Percentiles rank a stretch among this genome's conserved stretches.
phyloP scores from a whole-genome alignment of 2,113 vertebrate genomes.

The Brienomyrus longianalis region DNA sequence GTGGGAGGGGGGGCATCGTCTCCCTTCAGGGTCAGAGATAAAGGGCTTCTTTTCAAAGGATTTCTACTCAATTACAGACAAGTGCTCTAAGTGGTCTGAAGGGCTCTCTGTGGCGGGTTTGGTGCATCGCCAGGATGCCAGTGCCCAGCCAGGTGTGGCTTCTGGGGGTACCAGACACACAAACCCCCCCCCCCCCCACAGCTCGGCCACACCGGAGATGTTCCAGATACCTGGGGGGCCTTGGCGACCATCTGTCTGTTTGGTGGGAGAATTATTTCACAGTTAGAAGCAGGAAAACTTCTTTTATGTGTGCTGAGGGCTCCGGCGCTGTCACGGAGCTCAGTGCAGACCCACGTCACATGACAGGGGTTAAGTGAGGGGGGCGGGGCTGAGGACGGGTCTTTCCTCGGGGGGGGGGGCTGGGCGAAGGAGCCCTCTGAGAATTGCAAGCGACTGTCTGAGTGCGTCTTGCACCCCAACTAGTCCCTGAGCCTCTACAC shows the following conservation, averaged over 20 bases:
- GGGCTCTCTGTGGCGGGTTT: background rate
- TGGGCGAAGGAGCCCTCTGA: background rate
- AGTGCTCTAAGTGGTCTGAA: background rate
- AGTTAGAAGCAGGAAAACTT: background rate
- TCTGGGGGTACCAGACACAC: background rate
- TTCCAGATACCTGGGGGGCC: background rate
- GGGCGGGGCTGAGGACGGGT: background rate
- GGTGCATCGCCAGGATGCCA: background rate
- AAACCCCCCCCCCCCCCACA: background rate
- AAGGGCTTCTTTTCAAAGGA: constrained; percentile 14
- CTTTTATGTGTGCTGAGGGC: background rate
- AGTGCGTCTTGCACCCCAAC: background rate
- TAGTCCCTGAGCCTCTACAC: background rate
- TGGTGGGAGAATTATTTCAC: background rate
- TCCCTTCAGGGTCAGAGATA: constrained; percentile 21
- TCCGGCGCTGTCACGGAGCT: background rate
- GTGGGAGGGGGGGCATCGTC: background rate
- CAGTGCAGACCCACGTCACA: background rate
- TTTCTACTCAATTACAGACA: constrained; percentile 11
- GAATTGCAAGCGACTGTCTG: background rate
- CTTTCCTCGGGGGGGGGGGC: constrained; percentile 11
- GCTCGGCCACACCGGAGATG: background rate
- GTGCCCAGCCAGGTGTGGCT: background rate
- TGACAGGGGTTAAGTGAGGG: background rate
- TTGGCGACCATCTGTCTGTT: background rate